Conservation (phyloP, 30 jellyfish, hydroid and myxozoan species). For the Sanderia malayensis region DNA sequence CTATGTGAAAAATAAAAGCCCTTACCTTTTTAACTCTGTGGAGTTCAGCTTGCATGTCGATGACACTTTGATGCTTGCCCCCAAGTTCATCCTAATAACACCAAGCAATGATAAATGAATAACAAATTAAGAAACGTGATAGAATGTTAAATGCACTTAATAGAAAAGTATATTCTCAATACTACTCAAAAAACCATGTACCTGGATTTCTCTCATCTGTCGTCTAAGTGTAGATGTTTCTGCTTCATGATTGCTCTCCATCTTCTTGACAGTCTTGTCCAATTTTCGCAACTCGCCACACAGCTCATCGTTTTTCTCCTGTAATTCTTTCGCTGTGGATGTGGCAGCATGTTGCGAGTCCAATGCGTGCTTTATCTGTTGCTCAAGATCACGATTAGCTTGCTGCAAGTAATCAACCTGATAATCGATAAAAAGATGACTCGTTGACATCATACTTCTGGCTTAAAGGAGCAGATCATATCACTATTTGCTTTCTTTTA, state of each 20-base stretch:
- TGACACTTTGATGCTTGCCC: slow-evolving; percentile 45
- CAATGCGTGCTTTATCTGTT: slow-evolving; percentile 57
- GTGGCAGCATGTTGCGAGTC: slow-evolving; percentile 59
- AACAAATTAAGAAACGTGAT: too few relatives aligned
- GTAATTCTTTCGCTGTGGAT: slow-evolving; percentile 49
- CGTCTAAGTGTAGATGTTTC: slow-evolving; percentile 46
- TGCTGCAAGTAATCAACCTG: slow-evolving; percentile 97
- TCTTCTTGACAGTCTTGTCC: slow-evolving; percentile 60
- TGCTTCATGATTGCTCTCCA: slow-evolving; percentile 50
- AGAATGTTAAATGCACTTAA: too few relatives aligned
- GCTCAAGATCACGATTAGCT: slow-evolving; percentile 89
- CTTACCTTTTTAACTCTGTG: slow-evolving; percentile 77
- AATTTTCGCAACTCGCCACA: slow-evolving; percentile 83
- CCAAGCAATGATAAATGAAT: too few relatives aligned
- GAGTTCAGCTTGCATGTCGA: slow-evolving; percentile 69
- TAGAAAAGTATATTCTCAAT: too few relatives aligned
- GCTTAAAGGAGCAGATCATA: too few relatives aligned
- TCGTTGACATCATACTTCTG: too few relatives aligned
- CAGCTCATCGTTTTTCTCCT: slow-evolving; percentile 84
- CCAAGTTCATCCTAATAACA: slow-evolving; percentile 69
- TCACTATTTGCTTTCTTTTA: too few relatives aligned
- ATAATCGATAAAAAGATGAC: background rate
- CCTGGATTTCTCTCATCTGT: slow-evolving; percentile 56
- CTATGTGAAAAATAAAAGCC: too few relatives aligned
- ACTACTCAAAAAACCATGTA: too few relatives aligned